Conservation (phyloP, 2,797 vertebrate genomes). For the Taenioides sp. region DNA sequence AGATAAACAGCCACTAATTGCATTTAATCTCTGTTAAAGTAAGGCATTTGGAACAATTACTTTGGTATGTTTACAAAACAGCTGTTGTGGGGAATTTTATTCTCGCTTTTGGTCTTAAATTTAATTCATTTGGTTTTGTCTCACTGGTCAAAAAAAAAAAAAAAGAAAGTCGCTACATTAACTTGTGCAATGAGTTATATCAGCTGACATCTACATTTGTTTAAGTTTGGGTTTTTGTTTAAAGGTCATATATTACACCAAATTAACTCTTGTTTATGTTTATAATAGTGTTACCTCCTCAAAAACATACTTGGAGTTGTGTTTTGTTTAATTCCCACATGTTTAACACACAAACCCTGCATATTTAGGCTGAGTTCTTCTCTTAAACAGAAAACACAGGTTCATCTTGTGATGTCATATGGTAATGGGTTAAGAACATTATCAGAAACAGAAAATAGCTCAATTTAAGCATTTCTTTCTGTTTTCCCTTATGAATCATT, state of each 20-base stretch:
- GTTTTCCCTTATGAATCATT: not conserved
- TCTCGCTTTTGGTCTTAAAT: slow-evolving; percentile 33
- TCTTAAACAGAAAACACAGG: too few relatives aligned
- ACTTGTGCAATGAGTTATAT: slow-evolving; percentile 47
- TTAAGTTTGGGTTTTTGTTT: slow-evolving; percentile 36
- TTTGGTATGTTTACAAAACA: slow-evolving; percentile 78
- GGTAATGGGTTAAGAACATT: too few relatives aligned
- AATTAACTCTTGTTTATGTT: too few relatives aligned
- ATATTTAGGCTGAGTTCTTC: too few relatives aligned
- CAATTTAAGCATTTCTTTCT: slow-evolving; percentile 26
- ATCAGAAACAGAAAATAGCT: too few relatives aligned
- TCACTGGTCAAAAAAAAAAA: slow-evolving; percentile 47
- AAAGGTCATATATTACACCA: not conserved
- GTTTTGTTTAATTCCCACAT: too few relatives aligned
- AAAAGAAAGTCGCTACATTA: slow-evolving; percentile 52
- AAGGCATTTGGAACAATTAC: slow-evolving; percentile 76
- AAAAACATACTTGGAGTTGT: too few relatives aligned
- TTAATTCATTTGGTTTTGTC: slow-evolving; percentile 59
- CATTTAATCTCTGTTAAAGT: slow-evolving; percentile 76
- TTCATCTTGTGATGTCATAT: too few relatives aligned
- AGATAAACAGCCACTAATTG: slow-evolving; percentile 74
- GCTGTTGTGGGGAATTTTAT: slow-evolving; percentile 79
- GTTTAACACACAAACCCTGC: too few relatives aligned
- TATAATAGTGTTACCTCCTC: too few relatives aligned
- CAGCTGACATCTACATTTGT: slow-evolving; percentile 12